A percentile compares a stretch with the other conserved stretches of the same genome.
These are phyloP conservation scores for Campaea margaritaria DNA, from an alignment of 2,888 invertebrate species.

Conservation along the genomic window DNA sequence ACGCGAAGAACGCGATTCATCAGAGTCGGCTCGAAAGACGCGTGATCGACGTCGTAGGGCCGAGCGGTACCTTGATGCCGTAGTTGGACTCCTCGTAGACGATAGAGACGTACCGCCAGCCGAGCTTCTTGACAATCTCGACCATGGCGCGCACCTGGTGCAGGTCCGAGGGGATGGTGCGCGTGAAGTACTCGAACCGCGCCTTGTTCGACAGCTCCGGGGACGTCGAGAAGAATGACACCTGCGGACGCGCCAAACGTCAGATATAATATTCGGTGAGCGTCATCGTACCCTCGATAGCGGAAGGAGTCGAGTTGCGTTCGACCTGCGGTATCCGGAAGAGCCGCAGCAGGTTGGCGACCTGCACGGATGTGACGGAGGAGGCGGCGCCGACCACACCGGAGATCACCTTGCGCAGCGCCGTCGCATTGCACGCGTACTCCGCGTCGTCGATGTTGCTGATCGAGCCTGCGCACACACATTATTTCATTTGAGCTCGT, in stretches of 20 bases:
- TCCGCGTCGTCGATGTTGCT: conserved; percentile 96
- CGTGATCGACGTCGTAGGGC: no score
- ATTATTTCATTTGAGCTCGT: no score
- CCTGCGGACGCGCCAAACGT: conserved; percentile 82
- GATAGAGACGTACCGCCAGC: conserved; percentile 97
- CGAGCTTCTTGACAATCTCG: conserved; percentile 93
- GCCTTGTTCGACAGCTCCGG: conserved; percentile 97
- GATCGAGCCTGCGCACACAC: conserved; percentile 90
- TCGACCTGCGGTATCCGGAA: conserved; percentile 94
- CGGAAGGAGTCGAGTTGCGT: conserved; percentile 38
- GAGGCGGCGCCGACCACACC: conserved; percentile 85
- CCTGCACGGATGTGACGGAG: conserved; percentile 98
- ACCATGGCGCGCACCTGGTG: conserved; percentile 98
- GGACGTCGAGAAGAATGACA: conserved; percentile 98
- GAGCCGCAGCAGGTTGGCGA: conserved; percentile 92
- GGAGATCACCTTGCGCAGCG: conserved; percentile 86
- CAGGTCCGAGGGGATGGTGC: conserved; percentile 97
- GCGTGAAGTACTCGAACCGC: conserved; percentile 96
- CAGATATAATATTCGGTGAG: not conserved
- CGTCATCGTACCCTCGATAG: not conserved
- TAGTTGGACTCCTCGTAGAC: conserved; percentile 98
- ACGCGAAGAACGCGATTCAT: conserved; percentile 71
- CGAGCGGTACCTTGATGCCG: conserved; percentile 91
- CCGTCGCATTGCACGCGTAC: conserved; percentile 92
- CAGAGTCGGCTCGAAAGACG: not conserved